Evolutionary conservation across 1,140 invertebrate genomes (phyloP).

Genomic region (Drosophila tristis): DNA sequence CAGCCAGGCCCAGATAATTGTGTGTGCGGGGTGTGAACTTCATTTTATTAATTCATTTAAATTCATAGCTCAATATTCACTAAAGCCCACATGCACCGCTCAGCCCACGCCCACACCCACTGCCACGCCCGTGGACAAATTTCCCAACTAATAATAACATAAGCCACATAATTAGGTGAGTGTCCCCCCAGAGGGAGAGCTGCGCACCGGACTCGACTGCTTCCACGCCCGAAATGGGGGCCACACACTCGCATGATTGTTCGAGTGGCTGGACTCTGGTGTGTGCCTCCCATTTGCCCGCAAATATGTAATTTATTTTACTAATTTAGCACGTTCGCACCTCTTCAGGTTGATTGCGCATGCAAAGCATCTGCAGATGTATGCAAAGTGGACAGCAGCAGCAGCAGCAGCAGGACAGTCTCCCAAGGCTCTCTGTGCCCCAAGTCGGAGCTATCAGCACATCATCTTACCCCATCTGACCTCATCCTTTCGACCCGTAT

Average conservation of each 20-base stretch:
- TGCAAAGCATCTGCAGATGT: constrained; percentile 15
- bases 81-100: background rate
- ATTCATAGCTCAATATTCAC: constrained; percentile 72
- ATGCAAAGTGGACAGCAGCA: constrained; percentile 48
- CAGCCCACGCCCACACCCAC: constrained; percentile 3
- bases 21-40: constrained; percentile 54
- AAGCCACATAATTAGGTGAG: constrained; percentile 71
- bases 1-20: constrained; percentile 46
- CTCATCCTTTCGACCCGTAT: background rate
- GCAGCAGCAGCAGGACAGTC: background rate
- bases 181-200: constrained; percentile 39
- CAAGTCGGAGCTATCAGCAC: constrained; percentile 21
- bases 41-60: constrained; percentile 80
- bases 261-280: constrained; percentile 4
- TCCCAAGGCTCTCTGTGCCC: background rate
- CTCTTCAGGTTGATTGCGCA: constrained; percentile 65
- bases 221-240: constrained; percentile 4
- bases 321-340: constrained; percentile 74
- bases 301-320: constrained; percentile 78
- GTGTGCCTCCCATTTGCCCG: constrained; percentile 32
- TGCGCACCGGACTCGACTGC: background rate
- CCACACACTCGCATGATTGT: too few relatives aligned
- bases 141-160: constrained; percentile 74
- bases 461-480: constrained; percentile 18
- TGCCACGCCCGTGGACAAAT: constrained; percentile 8